phyloP scores from a whole-genome alignment of 2,113 vertebrate species.

The Bolborhynchus lineola region DNA sequence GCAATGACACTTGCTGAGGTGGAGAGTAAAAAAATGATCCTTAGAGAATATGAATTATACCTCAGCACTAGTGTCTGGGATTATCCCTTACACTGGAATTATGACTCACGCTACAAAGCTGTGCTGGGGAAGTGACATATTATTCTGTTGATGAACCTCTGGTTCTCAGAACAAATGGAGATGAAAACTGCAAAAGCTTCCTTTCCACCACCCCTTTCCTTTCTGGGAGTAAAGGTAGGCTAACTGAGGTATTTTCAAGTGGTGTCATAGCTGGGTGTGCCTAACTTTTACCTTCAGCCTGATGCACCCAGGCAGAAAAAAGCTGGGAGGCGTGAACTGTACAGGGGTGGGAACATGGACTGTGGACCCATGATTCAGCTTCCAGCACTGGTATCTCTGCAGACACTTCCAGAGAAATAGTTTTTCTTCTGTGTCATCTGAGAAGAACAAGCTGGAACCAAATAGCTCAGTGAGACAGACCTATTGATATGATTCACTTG shows the following conservation, averaged over 20 bases:
- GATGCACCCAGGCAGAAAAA: background rate
- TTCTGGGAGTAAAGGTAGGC: rapidly evolving
- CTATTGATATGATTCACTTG: background rate
- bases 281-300: background rate
- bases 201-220: rapidly evolving
- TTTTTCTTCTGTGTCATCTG: background rate
- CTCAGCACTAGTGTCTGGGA: background rate
- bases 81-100: background rate
- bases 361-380: background rate
- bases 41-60: background rate
- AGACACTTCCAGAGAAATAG: background rate
- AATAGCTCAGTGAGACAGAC: background rate
- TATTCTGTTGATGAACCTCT: background rate
- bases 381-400: background rate
- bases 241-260: background rate
- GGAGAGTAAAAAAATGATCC: background rate
- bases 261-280: background rate
- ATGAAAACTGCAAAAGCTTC: background rate
- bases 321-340: background rate
- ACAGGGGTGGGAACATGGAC: background rate
- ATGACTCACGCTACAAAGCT: rapidly evolving
- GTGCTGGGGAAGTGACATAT: background rate
- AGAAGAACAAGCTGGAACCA: background rate
- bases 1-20: background rate
- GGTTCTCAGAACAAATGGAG: background rate